Conservation (phyloP, 2,888 invertebrate species). For the Allacma fusca region DNA sequence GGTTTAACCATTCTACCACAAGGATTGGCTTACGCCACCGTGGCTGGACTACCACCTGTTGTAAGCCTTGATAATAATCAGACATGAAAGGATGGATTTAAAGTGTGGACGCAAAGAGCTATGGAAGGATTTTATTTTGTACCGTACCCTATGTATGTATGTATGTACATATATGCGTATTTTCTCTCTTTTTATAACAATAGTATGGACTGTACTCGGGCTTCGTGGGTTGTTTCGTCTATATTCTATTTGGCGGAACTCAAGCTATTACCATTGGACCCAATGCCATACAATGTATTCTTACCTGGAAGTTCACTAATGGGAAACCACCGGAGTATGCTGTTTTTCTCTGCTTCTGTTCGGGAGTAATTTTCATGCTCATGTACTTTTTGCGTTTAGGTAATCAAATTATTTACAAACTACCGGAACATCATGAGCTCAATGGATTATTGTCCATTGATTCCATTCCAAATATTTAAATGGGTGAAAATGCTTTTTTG, state of each 20-base stretch:
- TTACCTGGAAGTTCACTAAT: conserved; percentile 82
- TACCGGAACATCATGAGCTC: too few species aligned
- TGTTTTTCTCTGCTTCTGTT: conserved; percentile 81
- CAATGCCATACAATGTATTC: conserved; percentile 63
- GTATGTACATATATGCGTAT: background rate
- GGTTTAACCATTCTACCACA: conserved; percentile 58
- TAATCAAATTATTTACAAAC: too few species aligned
- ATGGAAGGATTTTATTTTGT: background rate
- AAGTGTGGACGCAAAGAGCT: too few species aligned
- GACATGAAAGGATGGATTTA: background rate
- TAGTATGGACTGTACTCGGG: conserved; percentile 69
- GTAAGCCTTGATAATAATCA: conserved; percentile 26
- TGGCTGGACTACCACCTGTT: conserved; percentile 75
- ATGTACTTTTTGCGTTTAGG: conserved; percentile 67
- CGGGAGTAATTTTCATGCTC: conserved; percentile 79
- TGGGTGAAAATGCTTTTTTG: too few species aligned
- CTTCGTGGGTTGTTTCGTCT: conserved; percentile 92
- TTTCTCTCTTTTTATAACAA: too few species aligned
- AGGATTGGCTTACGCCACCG: conserved; percentile 87
- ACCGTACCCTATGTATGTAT: background rate
- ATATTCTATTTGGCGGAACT: conserved; percentile 82
- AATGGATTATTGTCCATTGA: too few species aligned
- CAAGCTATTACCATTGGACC: conserved; percentile 56
- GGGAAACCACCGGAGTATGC: conserved; percentile 81
- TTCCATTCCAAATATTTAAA: too few species aligned